Conservation (phyloP, 2,888 invertebrate species). For the Mesorhabditis sp. region DNA sequence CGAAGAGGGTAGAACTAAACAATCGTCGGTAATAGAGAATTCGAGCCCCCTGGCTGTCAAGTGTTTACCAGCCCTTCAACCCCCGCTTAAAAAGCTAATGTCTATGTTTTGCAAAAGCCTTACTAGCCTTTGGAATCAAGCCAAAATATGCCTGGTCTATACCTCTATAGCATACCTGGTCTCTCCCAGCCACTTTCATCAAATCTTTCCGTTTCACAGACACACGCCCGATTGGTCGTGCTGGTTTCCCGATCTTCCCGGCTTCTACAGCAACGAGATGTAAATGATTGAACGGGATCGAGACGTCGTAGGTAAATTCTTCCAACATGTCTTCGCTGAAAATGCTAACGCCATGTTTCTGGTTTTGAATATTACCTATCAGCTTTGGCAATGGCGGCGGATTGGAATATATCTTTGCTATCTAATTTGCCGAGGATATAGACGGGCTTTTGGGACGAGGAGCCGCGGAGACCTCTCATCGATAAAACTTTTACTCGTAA, state of each 20-base stretch:
- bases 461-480: neutral
- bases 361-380: neutral
- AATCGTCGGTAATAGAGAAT: neutral
- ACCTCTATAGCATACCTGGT: neutral
- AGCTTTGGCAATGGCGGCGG: neutral
- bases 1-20: neutral
- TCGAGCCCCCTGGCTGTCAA: neutral
- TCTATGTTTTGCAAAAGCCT: too few relatives aligned
- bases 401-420: constrained; percentile 3
- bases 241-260: neutral
- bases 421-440: constrained; percentile 3
- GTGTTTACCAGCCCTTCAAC: neutral
- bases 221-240: neutral
- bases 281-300: constrained; percentile 1
- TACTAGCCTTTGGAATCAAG: too few relatives aligned
- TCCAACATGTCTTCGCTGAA: constrained; percentile 4
- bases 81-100: neutral
- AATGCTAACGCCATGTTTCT: neutral
- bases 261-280: constrained; percentile 5
- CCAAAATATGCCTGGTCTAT: too few relatives aligned
- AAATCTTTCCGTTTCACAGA: constrained; percentile 3
- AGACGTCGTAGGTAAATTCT: constrained; percentile 6
- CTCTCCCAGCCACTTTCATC: neutral
- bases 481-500: constrained; percentile 4
- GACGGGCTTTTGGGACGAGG: constrained; percentile 1